Base-by-base conservation (phyloP, 2,888 invertebrate genomes). In the Amiota minor region DNA sequence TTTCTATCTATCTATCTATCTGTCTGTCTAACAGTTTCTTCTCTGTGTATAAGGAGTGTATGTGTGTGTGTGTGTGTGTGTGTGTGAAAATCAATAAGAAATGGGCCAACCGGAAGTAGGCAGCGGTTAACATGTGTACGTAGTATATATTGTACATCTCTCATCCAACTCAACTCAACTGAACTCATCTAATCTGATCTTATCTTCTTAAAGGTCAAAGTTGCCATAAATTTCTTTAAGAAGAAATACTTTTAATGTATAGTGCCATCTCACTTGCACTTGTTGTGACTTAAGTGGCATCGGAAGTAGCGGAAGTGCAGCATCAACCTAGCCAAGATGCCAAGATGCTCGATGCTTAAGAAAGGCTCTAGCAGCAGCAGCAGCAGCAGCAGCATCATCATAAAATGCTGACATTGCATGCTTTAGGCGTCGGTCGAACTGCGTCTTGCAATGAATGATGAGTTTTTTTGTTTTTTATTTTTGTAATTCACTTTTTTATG, bases 381-480 rank as follows among this genome's bases (percentile, higher is more conserved):
- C 23, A 23, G 1, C 23, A 23, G 1, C 23, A 23, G 1, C 35
- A 35, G 2, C 6, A 35, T 35, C 35, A 35, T 35, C 35, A 35
- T 35, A 35, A 35, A 35, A 35, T 35, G 35, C 35, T 35, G 35
- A 35, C 35, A 35, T 35, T 35, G 35, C 35, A 35, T 35, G 35
- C 35, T 35, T 35, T 35, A 35, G 35, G 35, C 35, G 35, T 35
- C 35, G 35, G 35, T 35, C 35, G 35, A 35, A 8, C 6, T 35
- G 4, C 47, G 14, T 16, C 35, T 64, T 16, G n/a, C 1, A 12
- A 53, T 53, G 53, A 12, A 53, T 53, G 53, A 53, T 65, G 65
- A 47, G 65, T 78, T 75, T 75, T 78, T 77, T 73, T 76, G 74
- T 76, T 84, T 82, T 81, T 81, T 83, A 81, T 83, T 83, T 81